Base-by-base conservation (phyloP, 2,888 invertebrate genomes). In the Calameuta idolon region DNA sequence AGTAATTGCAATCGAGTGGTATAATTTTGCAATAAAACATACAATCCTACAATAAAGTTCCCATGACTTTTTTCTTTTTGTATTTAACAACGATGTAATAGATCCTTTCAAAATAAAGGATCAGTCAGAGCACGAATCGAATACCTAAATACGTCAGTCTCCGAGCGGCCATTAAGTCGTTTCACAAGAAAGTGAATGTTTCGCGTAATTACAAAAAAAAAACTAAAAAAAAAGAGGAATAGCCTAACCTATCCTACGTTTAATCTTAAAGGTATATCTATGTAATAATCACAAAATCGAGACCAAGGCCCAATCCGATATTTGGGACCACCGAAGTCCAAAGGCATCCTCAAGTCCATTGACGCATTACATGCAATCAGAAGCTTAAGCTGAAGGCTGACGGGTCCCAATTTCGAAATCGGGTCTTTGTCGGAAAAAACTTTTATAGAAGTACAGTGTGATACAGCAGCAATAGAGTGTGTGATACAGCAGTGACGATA, bases 251-350 rank as follows among this genome's bases (percentile, higher is more conserved):
- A 90, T 79, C 82, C 87, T 89, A 90, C 77, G 80, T 85, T 85
- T 87, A 85, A 83, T 81, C 83, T 86, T 89, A 88, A 82, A 80
- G 76, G 81, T 87, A 82, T 87, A 88, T 87, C 87, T 88, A 89
- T 85, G 85, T 88, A 89, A 86, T 90, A 91, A 91, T 91, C 91
- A 91, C 91, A 91, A 90, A 84, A 87, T 85, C 88, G 89, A 91
- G 90, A 91, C 91, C 88, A 88, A 88, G 87, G 88, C 89, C 90
- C 89, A 84, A 86, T 84, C 84, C 81, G 75, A 79, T 69, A 79
- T 77, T 77, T 80, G 69, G 82, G 83, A 85, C 79, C 81, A 78
- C 83, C 76, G 30, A 37, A 82, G 81, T 75, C 81, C 77, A 81
- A 79, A 85, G 83, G 85, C 82, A 83, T 82, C 82, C 86, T 85